These are phyloP conservation scores for Gnathonemus longibarbis DNA, from an alignment of 2,113 vertebrate genomes.

Conservation along the genomic window DNA sequence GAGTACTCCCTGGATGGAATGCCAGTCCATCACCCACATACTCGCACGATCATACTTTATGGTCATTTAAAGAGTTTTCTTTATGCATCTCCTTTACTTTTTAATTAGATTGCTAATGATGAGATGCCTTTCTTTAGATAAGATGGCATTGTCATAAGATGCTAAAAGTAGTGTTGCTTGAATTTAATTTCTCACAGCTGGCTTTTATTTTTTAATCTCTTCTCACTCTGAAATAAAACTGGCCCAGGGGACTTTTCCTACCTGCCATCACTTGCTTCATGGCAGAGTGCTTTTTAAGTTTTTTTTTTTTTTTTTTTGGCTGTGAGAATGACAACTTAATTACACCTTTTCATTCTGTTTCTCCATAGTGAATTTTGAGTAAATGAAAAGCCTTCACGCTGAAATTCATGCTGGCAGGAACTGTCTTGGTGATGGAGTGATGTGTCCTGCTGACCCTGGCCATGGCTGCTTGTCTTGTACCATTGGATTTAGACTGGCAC, in stretches of 20 bases:
- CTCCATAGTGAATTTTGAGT: background rate
- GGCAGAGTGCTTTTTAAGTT: background rate
- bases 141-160: background rate
- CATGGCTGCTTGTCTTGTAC: background rate
- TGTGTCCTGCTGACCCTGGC: background rate
- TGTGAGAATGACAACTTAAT: conserved; percentile 8
- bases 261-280: background rate
- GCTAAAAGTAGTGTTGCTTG: background rate
- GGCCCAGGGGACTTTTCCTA: background rate
- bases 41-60: background rate
- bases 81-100: background rate
- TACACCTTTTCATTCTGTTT: background rate
- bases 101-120: background rate
- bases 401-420: conserved; percentile 38
- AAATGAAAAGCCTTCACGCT: conserved; percentile 13
- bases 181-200: conserved; percentile 1
- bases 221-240: background rate
- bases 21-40: background rate
- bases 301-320: background rate
- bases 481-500: conserved; percentile 22
- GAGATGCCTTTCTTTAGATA: background rate
- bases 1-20: background rate
- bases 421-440: conserved; percentile 36
- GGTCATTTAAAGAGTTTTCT: background rate
- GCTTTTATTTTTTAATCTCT: background rate